Conservation (phyloP, 2,113 vertebrate genomes). For the Salvator merianae region DNA sequence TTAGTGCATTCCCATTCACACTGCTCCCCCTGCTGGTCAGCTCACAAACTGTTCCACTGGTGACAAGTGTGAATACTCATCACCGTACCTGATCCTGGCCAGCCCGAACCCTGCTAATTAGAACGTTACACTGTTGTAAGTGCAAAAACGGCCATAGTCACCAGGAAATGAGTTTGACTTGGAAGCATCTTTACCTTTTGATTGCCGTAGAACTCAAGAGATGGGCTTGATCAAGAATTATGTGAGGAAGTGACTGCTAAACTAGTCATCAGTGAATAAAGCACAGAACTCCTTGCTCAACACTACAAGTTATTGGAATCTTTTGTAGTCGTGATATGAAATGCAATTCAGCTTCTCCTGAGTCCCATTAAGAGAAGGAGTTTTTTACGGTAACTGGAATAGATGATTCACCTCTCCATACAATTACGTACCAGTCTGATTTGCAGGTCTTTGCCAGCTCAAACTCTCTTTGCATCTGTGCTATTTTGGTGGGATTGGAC, state of each 20-base stretch:
- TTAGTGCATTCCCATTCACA: no score
- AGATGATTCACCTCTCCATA: background rate
- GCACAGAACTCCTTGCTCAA: background rate
- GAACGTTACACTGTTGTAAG: no score
- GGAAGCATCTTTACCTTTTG: no score
- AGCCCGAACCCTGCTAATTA: no score
- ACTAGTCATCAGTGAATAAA: background rate
- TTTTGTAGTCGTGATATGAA: background rate
- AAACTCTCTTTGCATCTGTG: background rate
- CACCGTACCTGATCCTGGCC: no score
- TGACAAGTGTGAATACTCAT: no score
- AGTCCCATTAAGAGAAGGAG: background rate
- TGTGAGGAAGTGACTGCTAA: background rate
- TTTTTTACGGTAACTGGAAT: background rate
- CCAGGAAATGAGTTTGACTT: background rate
- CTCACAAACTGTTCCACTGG: no score
- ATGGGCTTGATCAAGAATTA: background rate
- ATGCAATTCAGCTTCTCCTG: background rate
- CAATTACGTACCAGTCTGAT: background rate
- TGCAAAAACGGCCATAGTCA: no score
- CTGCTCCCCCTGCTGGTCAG: no score
- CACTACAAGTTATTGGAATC: background rate
- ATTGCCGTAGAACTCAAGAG: no score
- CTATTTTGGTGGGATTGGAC: no score
- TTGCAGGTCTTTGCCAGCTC: background rate